phyloP scores from a whole-genome alignment of 2,113 vertebrate genomes.

The Ramphastos sulfuratus region DNA sequence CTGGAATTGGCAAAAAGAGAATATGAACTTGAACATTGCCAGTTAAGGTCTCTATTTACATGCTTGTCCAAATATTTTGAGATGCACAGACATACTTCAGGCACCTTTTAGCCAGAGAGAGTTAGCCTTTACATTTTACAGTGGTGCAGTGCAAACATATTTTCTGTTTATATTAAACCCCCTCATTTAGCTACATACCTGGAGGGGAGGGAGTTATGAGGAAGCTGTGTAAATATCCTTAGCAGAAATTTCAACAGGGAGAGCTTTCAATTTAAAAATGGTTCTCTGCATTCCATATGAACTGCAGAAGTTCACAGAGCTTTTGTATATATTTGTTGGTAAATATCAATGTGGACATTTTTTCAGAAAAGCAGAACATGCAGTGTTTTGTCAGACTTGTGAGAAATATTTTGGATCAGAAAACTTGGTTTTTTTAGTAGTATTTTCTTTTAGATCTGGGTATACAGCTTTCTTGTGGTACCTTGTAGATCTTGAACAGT shows the following conservation, averaged over 20 bases:
- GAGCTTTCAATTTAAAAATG: neutral
- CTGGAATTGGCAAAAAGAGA: neutral
- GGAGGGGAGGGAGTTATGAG: neutral
- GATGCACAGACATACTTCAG: neutral
- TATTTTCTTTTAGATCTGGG: neutral
- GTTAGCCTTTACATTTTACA: neutral
- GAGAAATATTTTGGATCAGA: neutral
- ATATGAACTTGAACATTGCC: neutral
- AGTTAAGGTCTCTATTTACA: neutral
- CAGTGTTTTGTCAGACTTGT: neutral
- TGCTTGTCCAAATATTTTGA: neutral
- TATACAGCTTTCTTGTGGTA: neutral
- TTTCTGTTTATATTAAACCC: neutral
- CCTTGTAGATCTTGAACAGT: neutral
- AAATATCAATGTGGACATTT: neutral
- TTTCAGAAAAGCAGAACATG: neutral
- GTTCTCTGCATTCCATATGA: neutral
- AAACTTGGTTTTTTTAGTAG: neutral
- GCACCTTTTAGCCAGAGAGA: neutral
- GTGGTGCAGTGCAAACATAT: neutral
- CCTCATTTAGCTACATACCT: neutral
- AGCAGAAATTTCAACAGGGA: neutral
- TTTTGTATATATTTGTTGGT: neutral
- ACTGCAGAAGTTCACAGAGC: neutral
- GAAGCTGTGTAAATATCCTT: neutral